Evolutionary conservation across 2,797 vertebrate genomes (phyloP), one percentile per base, ranked within the genome.

Genomic region (Balearica regulorum): DNA sequence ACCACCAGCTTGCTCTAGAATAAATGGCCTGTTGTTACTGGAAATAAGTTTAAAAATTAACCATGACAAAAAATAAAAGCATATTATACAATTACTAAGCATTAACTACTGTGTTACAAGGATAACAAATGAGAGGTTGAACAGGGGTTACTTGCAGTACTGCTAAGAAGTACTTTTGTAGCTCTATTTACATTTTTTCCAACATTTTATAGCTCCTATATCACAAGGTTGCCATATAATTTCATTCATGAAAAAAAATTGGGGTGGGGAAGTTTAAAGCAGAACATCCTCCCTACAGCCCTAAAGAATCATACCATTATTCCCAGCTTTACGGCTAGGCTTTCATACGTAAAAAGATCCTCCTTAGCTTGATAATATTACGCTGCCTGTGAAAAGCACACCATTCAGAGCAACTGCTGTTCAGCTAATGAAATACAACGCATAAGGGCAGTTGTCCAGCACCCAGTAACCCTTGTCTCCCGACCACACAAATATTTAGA

Each of bases 21-120:
- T 54, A 60, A 69, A 13, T 8, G 46, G 60, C 54, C 58, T 93
- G 51, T 26, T 89, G 46, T 58, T 57, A 49, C 33, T 57, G 73
- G 58, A 93, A 87, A 31, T 64, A 43, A 87, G 53, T 48, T 95
- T 91, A 90, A 94, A 95, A 83, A 81, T 90, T 94, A 96, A 94
- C 91, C 2, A 0, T 31, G 28, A 16, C 64, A 90, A 91, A 89
- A 85, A 87, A 62, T 31, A 66, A 54, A 79, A 83, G 17, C 21
- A 70, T 28, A 89, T 87, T 7, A 82, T 39, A 11, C 64, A 46
- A 44, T 72, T 85, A 86, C 37, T 90, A 94, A 76, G 76, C 28
- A 76, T 92, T 94, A 97, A 86, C 83, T 49, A 46, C n/a, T 57
- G 51, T 48, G 35, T 60, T 89, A 79, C 55, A 88, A 79, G 28